Conservation (phyloP, 2,113 vertebrate species). For the Arvicanthis niloticus region DNA sequence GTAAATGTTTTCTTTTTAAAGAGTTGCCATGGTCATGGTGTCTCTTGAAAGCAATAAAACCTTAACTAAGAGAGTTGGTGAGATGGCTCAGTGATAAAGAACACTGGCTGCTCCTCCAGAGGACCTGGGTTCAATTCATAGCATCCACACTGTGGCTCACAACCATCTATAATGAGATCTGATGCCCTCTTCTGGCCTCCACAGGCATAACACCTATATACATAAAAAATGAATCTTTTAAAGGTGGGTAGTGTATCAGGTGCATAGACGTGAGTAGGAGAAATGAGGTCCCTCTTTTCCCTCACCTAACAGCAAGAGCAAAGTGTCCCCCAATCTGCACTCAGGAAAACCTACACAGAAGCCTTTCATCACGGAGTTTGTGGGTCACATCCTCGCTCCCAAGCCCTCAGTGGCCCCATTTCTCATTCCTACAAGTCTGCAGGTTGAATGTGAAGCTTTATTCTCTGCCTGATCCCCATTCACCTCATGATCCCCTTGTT, state of each 20-base stretch:
- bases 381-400: neutral
- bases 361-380: neutral
- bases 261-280: neutral
- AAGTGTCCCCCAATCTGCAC: neutral
- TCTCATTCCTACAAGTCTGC: neutral
- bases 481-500: too few species aligned
- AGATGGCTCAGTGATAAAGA: neutral
- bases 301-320: neutral
- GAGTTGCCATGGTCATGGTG: neutral
- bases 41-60: neutral
- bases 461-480: neutral
- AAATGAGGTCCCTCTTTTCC: neutral
- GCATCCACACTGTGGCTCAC: neutral
- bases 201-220: neutral
- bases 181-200: neutral
- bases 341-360: neutral
- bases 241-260: too few species aligned
- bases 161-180: neutral
- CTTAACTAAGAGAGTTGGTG: neutral
- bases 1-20: neutral
- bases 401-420: neutral
- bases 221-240: neutral
- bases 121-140: neutral
- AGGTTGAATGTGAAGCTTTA: neutral
- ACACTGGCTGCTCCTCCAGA: neutral